Evolutionary conservation across 2,888 invertebrate genomes (phyloP).

Genomic region (Scaptomyza caliginosa): DNA sequence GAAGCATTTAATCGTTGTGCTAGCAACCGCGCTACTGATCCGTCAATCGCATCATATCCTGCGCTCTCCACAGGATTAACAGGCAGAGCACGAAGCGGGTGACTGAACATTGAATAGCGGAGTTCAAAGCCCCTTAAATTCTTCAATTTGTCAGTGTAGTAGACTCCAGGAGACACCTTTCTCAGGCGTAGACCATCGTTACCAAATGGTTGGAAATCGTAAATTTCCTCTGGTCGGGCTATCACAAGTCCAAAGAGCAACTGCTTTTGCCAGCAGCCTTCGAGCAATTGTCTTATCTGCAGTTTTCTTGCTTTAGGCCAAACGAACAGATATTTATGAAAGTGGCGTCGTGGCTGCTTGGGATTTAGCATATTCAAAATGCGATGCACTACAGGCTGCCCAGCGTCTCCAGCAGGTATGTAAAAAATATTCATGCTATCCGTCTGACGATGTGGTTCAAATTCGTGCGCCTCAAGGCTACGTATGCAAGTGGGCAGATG

Average conservation of each 20-base stretch:
- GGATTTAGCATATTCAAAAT: slow-evolving; percentile 66
- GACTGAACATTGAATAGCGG: slow-evolving; percentile 74
- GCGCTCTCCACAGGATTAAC: slow-evolving; percentile 19
- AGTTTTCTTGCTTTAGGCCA: slow-evolving; percentile 60
- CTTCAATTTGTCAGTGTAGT: slow-evolving; percentile 68
- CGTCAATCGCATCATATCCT: slow-evolving; percentile 67
- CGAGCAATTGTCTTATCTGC: slow-evolving; percentile 56
- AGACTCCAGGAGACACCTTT: slow-evolving; percentile 1
- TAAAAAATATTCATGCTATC: slow-evolving; percentile 68
- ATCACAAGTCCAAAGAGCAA: slow-evolving; percentile 70
- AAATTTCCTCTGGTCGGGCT: slow-evolving; percentile 34
- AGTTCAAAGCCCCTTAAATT: slow-evolving; percentile 68
- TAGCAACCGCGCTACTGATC: slow-evolving; percentile 59
- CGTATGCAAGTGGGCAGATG: slow-evolving; percentile 43
- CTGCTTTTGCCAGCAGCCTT: slow-evolving; percentile 67
- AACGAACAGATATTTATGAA: slow-evolving; percentile 75
- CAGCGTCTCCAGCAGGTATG: slow-evolving; percentile 47
- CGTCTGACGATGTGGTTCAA: slow-evolving; percentile 63
- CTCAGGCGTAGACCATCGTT: slow-evolving; percentile 53
- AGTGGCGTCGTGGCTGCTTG: slow-evolving; percentile 64
- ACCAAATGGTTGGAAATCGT: slow-evolving; percentile 77
- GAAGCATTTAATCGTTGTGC: slow-evolving; percentile 74
- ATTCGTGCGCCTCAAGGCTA: slow-evolving; percentile 42
- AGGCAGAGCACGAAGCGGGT: slow-evolving; percentile 70
- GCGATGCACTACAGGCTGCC: slow-evolving; percentile 41